Evolutionary conservation across 2,888 invertebrate species (phyloP).

Genomic region (Amaurobius ferox): DNA sequence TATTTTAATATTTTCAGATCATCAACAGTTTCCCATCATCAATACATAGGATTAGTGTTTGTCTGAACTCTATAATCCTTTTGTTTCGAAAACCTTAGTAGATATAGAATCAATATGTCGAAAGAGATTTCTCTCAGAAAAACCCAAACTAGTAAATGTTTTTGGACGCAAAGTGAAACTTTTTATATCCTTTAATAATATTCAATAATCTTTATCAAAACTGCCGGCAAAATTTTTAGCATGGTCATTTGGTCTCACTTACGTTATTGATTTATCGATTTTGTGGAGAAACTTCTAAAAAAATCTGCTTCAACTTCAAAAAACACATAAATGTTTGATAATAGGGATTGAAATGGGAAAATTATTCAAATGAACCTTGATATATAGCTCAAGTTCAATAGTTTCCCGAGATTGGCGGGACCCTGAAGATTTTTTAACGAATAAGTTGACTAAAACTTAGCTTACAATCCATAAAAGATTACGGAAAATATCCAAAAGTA

Average conservation of each 20-base stretch:
- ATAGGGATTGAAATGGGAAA: neutral
- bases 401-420: neutral
- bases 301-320: neutral
- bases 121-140: too few relatives aligned
- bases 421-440: neutral
- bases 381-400: neutral
- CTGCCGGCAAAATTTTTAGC: neutral
- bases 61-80: too few relatives aligned
- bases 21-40: too few relatives aligned
- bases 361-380: neutral
- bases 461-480: too few relatives aligned
- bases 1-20: too few relatives aligned
- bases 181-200: neutral
- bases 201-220: neutral
- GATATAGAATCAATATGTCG: too few relatives aligned
- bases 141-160: too few relatives aligned
- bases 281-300: neutral
- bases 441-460: too few relatives aligned
- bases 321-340: conserved; percentile 1
- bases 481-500: too few relatives aligned
- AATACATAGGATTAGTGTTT: too few relatives aligned
- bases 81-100: too few relatives aligned
- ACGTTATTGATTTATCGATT: neutral
- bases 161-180: neutral
- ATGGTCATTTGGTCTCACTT: neutral